Conservation (phyloP, 2,113 vertebrate species). For the Tylochromis polylepis region DNA sequence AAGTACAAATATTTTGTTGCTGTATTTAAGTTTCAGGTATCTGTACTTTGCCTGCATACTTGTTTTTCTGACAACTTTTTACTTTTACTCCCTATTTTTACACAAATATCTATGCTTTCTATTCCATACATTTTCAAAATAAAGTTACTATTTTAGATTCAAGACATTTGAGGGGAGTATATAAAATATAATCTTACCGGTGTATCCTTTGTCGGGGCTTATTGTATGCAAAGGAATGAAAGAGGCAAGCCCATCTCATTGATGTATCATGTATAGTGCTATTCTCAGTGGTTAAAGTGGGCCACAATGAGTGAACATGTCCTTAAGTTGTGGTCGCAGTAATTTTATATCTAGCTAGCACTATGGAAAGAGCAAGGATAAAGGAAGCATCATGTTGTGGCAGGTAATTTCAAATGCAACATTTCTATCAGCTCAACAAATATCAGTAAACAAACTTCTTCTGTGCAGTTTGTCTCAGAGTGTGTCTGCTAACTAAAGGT, state of each 20-base stretch:
- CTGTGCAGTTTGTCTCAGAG: neutral
- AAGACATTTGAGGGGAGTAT: neutral
- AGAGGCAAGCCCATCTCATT: neutral
- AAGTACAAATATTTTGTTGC: neutral
- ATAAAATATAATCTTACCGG: neutral
- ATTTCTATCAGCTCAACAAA: neutral
- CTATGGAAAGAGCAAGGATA: neutral
- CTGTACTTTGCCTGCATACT: neutral
- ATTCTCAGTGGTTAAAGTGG: neutral
- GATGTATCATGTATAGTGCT: neutral
- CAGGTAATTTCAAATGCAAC: neutral
- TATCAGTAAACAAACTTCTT: neutral
- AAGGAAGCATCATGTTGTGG: neutral
- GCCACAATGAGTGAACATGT: neutral
- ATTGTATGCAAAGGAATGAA: neutral
- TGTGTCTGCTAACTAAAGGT: neutral
- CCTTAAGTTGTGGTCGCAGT: neutral
- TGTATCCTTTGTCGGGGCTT: rapidly evolving
- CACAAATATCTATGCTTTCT: neutral
- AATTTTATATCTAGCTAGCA: neutral
- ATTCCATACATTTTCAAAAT: neutral
- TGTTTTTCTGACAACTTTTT: neutral
- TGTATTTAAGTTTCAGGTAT: neutral
- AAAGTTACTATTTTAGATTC: rapidly evolving
- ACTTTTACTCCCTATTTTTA: neutral